These are phyloP conservation scores for Eremobia ochroleuca DNA, from an alignment of 2,888 invertebrate genomes.

Conservation along the genomic window DNA sequence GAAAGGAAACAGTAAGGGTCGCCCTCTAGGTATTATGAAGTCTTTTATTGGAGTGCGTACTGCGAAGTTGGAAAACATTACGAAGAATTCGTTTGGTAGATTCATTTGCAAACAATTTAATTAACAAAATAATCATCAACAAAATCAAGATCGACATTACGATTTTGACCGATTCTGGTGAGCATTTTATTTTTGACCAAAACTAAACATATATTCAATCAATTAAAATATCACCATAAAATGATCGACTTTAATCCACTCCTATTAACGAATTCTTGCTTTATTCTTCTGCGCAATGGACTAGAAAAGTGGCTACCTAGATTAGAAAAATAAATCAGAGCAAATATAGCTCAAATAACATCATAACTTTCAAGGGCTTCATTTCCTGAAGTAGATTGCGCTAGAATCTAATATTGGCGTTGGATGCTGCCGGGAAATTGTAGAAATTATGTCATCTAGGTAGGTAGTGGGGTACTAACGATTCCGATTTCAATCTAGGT, in stretches of 20 bases:
- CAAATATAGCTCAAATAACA: slow-evolving; percentile 56
- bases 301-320: slow-evolving; percentile 13
- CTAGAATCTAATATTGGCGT: slow-evolving; percentile 63
- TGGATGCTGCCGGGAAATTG: slow-evolving; percentile 50
- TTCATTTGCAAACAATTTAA: neutral
- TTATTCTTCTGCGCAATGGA: slow-evolving; percentile 4
- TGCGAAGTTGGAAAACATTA: slow-evolving; percentile 49
- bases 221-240: neutral
- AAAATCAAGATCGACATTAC: neutral
- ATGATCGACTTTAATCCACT: neutral
- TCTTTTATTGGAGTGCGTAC: slow-evolving; percentile 53
- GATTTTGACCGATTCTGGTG: neutral
- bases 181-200: neutral
- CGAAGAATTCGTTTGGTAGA: slow-evolving; percentile 23
- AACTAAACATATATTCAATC: neutral
- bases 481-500: slow-evolving; percentile 37
- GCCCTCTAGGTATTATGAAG: slow-evolving; percentile 58
- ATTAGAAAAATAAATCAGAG: slow-evolving; percentile 37
- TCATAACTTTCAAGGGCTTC: slow-evolving; percentile 52
- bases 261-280: neutral
- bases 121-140: neutral
- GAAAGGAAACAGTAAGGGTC: slow-evolving; percentile 62
- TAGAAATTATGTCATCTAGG: slow-evolving; percentile 28
- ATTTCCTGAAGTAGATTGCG: slow-evolving; percentile 58
- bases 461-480: slow-evolving; percentile 30